These are phyloP conservation scores for Dasyornis broadbenti DNA, from an alignment of 2,113 vertebrate genomes.

Conservation along the genomic window DNA sequence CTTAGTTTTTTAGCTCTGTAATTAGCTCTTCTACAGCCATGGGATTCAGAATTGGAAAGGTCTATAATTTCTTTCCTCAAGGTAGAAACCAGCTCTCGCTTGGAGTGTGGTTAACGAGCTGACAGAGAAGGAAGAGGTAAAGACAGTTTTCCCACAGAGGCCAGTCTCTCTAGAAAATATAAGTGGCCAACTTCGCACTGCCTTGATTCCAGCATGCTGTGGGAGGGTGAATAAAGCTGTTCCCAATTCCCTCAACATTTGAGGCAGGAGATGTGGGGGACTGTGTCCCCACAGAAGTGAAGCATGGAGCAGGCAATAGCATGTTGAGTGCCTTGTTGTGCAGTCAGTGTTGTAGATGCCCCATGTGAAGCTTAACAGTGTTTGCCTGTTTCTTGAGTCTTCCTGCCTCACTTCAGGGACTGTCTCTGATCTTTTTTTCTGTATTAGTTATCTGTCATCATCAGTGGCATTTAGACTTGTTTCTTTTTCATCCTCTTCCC, in stretches of 20 bases:
- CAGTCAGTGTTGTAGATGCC: background rate
- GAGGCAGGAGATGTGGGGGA: background rate
- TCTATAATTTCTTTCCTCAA: background rate
- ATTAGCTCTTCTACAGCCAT: background rate
- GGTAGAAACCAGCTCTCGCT: background rate
- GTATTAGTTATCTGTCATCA: background rate
- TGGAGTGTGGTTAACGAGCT: background rate
- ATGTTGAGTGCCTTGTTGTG: background rate
- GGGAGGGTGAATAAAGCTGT: background rate
- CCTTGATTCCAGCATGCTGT: background rate
- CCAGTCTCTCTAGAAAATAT: background rate
- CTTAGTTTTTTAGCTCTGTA: background rate
- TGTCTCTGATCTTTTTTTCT: background rate
- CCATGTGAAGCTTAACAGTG: background rate
- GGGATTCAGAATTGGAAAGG: background rate
- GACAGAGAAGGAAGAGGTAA: background rate
- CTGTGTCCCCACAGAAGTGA: background rate
- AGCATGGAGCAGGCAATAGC: background rate
- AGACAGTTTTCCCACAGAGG: background rate
- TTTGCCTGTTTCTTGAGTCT: background rate
- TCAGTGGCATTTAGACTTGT: constrained; percentile 11
- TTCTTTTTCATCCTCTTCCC: background rate
- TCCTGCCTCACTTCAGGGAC: background rate
- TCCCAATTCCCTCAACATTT: background rate
- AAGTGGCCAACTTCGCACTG: background rate